Evolutionary conservation across 2,888 invertebrate species (phyloP), one percentile per base, ranked within the genome.

Genomic region (Neocrepidodera transversa): DNA sequence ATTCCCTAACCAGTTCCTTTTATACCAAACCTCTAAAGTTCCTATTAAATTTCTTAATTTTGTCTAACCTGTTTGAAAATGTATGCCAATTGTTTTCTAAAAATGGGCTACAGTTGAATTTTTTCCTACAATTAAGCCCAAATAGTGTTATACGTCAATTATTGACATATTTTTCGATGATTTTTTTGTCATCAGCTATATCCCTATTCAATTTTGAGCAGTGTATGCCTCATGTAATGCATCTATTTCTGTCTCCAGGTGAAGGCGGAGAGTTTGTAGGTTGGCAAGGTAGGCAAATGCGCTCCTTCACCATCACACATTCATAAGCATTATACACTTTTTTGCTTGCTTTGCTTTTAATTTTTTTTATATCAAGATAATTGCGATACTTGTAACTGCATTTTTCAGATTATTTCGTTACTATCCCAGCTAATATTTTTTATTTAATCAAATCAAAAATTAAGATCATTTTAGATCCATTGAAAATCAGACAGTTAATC

Each of bases 191-290:
- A 1, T 26, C 8, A 40, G 7, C 17, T 10, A 52, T 61, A 51
- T 60, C 58, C 60, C 58, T 61, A 51, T 60, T 59, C 58, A 60
- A 65, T 61, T 65, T 52, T 58, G 58, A 62, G 65, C 60, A 65
- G 62, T 65, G 54, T 65, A 73, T 77, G 78, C 78, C 78, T 78
- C 78, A 78, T 84, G 82, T 84, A 79, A 79, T 78, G 78, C 79
- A 78, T 79, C 83, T 84, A 83, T 84, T 84, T 84, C 82, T 84
- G 83, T 83, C 84, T 84, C 83, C 85, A 87, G 87, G 87, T 85
- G 87, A 87, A 84, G 87, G 87, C 83, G 87, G 87, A 84, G 88
- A 87, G 81, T 87, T 87, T 86, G 87, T 87, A 84, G 86, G 86
- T 85, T 87, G 87, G 87, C 87, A 87, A 87, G 87, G 87, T 87